A percentile compares a stretch with the other conserved stretches of the same genome.
Conservation (phyloP, 2,888 invertebrate genomes). For the Encarsia formosa region DNA sequence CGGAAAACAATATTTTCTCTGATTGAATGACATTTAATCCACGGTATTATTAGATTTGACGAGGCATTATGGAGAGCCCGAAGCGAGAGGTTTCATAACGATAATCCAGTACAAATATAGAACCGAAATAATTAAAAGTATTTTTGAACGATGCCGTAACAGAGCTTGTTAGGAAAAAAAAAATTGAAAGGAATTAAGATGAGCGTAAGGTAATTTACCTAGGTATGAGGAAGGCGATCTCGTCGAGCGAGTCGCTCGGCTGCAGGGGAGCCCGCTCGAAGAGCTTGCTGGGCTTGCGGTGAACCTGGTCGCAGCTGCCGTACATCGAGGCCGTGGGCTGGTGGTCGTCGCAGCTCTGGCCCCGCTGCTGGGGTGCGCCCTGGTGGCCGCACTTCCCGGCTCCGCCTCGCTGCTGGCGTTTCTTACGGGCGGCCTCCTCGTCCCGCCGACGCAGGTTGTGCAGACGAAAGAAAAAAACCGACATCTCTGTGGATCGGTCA, state of each 20-base stretch:
- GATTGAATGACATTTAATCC: too few species aligned
- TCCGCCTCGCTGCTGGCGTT: constrained; percentile 52
- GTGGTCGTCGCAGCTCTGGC: constrained; percentile 47
- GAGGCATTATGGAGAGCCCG: too few species aligned
- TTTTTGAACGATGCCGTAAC: too few species aligned
- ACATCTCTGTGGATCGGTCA: constrained; percentile 58
- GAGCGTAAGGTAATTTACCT: constrained; percentile 63
- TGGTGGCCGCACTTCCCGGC: constrained; percentile 39
- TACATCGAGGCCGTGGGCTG: constrained; percentile 50
- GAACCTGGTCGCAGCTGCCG: constrained; percentile 56
- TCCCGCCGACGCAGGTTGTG: constrained; percentile 85
- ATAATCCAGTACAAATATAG: too few species aligned
- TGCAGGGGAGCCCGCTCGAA: constrained; percentile 81
- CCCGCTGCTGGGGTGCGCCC: constrained; percentile 45
- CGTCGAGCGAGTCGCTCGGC: constrained; percentile 85
- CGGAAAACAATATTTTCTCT: too few species aligned
- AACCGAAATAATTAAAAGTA: too few species aligned
- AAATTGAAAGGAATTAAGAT: neutral
- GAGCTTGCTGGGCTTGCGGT: constrained; percentile 69
- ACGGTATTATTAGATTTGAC: too few species aligned
- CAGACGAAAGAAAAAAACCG: constrained; percentile 92
- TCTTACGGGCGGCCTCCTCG: constrained; percentile 69
- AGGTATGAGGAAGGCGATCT: constrained; percentile 88
- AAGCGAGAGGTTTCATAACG: too few species aligned
- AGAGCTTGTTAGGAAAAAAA: neutral